These are phyloP conservation scores for Leptodactylus fuscus DNA, from an alignment of 2,113 vertebrate species.

Conservation along the genomic window DNA sequence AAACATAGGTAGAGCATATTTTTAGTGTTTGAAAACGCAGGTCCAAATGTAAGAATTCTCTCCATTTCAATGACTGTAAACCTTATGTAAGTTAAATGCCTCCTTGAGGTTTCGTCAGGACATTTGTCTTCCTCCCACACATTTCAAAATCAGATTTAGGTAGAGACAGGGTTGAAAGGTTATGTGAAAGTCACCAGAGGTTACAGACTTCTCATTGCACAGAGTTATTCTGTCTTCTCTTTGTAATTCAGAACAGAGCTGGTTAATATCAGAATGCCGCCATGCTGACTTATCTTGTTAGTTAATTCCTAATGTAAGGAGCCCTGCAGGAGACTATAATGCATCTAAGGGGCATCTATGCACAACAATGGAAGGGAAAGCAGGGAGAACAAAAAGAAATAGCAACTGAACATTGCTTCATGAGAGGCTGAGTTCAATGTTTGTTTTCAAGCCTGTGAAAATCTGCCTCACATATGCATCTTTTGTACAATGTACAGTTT, in stretches of 20 bases:
- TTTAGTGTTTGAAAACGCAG: too few relatives aligned
- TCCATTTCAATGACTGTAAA: not conserved
- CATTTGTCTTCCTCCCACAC: slow-evolving; percentile 43
- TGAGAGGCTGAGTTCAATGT: slow-evolving; percentile 22
- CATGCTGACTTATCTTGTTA: slow-evolving; percentile 49
- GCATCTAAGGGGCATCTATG: slow-evolving; percentile 32
- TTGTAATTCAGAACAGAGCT: slow-evolving; percentile 49
- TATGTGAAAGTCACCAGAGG: slow-evolving; percentile 45
- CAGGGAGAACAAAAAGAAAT: slow-evolving; percentile 29
- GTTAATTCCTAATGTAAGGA: slow-evolving; percentile 56
- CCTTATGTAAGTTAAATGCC: slow-evolving; percentile 6
- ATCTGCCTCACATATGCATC: slow-evolving; percentile 18
- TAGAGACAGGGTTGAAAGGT: slow-evolving; percentile 33
- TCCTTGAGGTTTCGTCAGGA: not conserved
- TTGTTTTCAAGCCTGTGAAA: slow-evolving; percentile 37
- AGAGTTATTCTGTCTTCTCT: slow-evolving; percentile 30
- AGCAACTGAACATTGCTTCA: slow-evolving; percentile 36
- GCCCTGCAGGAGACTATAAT: slow-evolving; percentile 30
- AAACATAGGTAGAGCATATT: too few relatives aligned
- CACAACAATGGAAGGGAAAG: slow-evolving; percentile 49
- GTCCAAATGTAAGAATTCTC: not conserved
- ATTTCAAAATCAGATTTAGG: slow-evolving; percentile 32
- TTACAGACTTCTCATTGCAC: slow-evolving; percentile 36
- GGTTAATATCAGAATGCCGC: slow-evolving; percentile 53
- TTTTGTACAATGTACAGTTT: slow-evolving; percentile 31